Percentiles rank a stretch among this genome's conserved stretches.
These are phyloP conservation scores for Erpetoichthys calabaricus DNA, from an alignment of 2,797 vertebrate genomes.

Conservation along the genomic window DNA sequence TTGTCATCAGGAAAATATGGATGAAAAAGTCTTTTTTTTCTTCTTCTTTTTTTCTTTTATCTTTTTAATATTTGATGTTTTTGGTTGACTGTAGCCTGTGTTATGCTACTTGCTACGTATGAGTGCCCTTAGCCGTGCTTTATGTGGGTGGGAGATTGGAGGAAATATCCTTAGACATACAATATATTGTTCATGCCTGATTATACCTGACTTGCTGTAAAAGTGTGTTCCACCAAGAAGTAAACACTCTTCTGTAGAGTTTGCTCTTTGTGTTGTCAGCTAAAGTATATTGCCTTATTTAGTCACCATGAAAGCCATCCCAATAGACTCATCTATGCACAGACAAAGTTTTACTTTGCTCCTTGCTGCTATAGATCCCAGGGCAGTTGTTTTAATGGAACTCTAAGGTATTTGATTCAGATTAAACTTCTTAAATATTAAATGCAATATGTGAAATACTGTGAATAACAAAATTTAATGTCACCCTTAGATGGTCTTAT, in stretches of 20 bases:
- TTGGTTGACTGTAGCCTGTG: neutral
- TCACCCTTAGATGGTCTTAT: too few species aligned
- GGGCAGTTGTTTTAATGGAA: too few species aligned
- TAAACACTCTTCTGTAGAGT: neutral
- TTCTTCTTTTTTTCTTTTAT: constrained; percentile 1
- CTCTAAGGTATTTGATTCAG: too few species aligned
- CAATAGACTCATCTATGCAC: too few species aligned
- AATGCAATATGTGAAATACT: too few species aligned
- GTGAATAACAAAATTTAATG: too few species aligned
- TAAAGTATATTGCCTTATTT: neutral
- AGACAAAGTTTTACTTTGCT: too few species aligned
- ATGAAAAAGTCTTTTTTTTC: constrained; percentile 5
- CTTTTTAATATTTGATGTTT: neutral
- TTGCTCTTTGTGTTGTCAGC: neutral
- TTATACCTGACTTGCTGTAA: neutral
- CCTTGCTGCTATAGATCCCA: too few species aligned
- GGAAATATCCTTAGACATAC: too few species aligned
- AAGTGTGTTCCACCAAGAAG: neutral
- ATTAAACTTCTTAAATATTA: too few species aligned
- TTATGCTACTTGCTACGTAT: neutral
- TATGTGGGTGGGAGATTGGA: too few species aligned
- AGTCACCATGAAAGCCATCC: neutral
- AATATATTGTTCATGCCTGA: neutral
- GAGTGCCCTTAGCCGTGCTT: too few species aligned
- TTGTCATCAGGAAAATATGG: constrained; percentile 52